These are phyloP conservation scores for Corythaixoides concolor DNA, from an alignment of 2,113 vertebrate genomes.

Conservation along the genomic window DNA sequence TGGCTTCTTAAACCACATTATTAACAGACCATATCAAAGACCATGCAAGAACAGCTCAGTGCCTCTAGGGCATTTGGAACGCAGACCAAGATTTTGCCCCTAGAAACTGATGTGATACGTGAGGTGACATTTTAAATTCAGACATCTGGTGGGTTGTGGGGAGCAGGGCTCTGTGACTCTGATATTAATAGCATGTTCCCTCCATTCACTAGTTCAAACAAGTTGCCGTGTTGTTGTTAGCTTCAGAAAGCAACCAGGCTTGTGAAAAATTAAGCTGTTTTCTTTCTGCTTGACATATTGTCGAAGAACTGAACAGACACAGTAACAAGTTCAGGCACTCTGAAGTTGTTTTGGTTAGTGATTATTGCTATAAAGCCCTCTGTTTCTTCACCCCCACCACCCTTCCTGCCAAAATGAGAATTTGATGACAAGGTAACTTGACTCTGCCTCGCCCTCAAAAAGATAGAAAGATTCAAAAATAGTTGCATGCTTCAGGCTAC, in stretches of 20 bases:
- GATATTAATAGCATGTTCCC: constrained; percentile 58
- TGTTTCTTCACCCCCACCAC: constrained; percentile 57
- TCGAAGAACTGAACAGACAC: constrained; percentile 48
- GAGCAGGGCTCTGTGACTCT: constrained; percentile 7
- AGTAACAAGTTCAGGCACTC: constrained; percentile 63
- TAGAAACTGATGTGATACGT: constrained; percentile 26
- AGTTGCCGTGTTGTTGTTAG: constrained; percentile 49
- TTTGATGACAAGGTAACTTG: constrained; percentile 66
- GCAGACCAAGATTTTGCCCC: constrained; percentile 11
- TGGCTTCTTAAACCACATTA: constrained; percentile 32
- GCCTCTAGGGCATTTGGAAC: constrained; percentile 40
- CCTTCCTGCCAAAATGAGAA: constrained; percentile 60
- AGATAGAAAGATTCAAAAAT: constrained; percentile 57
- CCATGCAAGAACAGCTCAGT: constrained; percentile 14
- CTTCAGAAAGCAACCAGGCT: constrained; percentile 58
- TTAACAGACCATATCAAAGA: constrained; percentile 50
- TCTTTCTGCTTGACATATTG: constrained; percentile 67
- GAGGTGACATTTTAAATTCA: constrained; percentile 58
- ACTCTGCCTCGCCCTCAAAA: constrained; percentile 43
- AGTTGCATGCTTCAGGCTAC: constrained; percentile 21
- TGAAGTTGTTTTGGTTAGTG: constrained; percentile 66
- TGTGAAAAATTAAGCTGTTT: constrained; percentile 69
- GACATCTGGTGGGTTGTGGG: constrained; percentile 55
- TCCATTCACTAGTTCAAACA: constrained; percentile 64
- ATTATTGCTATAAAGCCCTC: constrained; percentile 58